Conservation (phyloP, 2,113 vertebrate species). For the Aramus guarauna region DNA sequence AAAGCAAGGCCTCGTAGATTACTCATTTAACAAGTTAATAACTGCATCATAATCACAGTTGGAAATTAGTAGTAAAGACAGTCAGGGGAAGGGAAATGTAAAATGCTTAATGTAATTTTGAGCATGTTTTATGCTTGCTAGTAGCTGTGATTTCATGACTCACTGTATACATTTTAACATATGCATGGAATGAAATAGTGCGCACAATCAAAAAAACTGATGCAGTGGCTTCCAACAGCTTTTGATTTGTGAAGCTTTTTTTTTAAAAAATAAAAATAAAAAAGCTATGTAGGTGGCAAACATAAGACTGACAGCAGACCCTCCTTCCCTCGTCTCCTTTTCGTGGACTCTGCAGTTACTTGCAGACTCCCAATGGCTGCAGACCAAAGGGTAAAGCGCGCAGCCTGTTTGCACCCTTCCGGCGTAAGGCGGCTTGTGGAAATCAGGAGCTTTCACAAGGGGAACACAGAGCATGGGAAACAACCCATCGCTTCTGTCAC, state of each 20-base stretch:
- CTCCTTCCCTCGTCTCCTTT: neutral
- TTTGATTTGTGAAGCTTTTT: neutral
- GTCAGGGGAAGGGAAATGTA: neutral
- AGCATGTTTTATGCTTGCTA: neutral
- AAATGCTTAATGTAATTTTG: neutral
- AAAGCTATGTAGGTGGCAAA: neutral
- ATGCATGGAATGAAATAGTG: neutral
- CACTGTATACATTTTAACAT: neutral
- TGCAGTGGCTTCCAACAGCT: neutral
- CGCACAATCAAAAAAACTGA: neutral
- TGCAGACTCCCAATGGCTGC: neutral
- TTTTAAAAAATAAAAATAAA: neutral
- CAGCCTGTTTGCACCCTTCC: neutral
- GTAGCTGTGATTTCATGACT: neutral
- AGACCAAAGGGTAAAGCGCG: neutral
- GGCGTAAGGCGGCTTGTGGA: fast-evolving
- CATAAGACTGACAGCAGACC: neutral
- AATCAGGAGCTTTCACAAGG: neutral
- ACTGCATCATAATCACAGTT: neutral
- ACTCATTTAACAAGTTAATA: slow-evolving; percentile 4
- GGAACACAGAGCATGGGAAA: neutral
- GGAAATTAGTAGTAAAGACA: slow-evolving; percentile 18
- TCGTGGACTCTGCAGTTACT: neutral
- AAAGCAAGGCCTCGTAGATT: neutral
- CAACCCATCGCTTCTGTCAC: neutral